Conservation (phyloP, 2,113 vertebrate species). For the Sebastes fasciatus region DNA sequence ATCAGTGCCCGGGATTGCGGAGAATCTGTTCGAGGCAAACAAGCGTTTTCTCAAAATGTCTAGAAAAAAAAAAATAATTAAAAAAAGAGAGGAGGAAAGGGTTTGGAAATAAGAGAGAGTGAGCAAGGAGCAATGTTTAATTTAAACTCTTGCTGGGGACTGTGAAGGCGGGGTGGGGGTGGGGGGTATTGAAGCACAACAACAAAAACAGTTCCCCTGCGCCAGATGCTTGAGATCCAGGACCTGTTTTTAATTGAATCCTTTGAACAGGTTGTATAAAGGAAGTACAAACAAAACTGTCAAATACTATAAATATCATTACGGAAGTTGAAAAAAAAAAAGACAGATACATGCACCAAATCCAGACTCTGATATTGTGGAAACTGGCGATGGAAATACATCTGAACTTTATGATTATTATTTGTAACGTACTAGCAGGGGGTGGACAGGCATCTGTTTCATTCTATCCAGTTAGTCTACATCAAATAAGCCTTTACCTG, state of each 20-base stretch:
- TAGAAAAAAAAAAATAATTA: constrained; percentile 1
- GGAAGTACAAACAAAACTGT: constrained; percentile 65
- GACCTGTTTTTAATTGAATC: constrained; percentile 57
- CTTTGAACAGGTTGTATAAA: constrained; percentile 76
- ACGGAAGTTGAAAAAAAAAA: constrained; percentile 30
- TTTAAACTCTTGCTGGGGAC: constrained; percentile 57
- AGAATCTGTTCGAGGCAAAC: constrained; percentile 69
- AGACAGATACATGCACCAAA: constrained; percentile 31
- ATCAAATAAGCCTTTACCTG: constrained; percentile 42
- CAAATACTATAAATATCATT: constrained; percentile 61
- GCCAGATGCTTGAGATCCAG: constrained; percentile 55
- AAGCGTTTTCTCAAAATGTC: constrained; percentile 51
- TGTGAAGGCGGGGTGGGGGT: constrained; percentile 24
- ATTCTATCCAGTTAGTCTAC: constrained; percentile 14
- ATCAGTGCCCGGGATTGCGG: constrained; percentile 61
- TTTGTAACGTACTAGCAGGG: constrained; percentile 37
- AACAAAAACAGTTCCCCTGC: constrained; percentile 53
- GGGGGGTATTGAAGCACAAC: constrained; percentile 50
- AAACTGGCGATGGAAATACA: constrained; percentile 48
- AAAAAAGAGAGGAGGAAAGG: too few relatives aligned
- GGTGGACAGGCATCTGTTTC: constrained; percentile 30
- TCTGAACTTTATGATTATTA: constrained; percentile 37
- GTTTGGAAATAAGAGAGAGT: constrained; percentile 38
- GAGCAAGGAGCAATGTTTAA: constrained; percentile 59
- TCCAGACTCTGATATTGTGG: constrained; percentile 34